Percentiles rank a stretch among this genome's conserved stretches.
These are phyloP conservation scores for Epizoanthus ramosus DNA, from an alignment of 92 coral and sea anemone species.

Conservation along the genomic window DNA sequence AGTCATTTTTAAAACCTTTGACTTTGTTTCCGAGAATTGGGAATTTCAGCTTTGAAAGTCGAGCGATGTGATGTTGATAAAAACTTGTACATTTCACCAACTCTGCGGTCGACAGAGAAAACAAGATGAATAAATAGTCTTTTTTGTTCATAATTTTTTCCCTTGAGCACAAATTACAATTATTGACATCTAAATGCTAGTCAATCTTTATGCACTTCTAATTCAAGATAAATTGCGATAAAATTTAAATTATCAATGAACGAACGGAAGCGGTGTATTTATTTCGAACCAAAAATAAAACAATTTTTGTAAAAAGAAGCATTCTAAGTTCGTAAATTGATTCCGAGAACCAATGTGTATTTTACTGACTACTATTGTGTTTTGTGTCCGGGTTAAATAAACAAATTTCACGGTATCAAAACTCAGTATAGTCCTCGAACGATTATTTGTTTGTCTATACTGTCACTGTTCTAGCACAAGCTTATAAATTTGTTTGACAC, in stretches of 20 bases:
- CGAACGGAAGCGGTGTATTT: slow-evolving; percentile 4
- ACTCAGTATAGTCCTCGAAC: slow-evolving; percentile 13
- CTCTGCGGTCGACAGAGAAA: slow-evolving; percentile 15
- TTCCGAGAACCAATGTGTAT: neutral
- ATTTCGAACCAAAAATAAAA: slow-evolving; percentile 21
- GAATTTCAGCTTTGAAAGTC: slow-evolving; percentile 29
- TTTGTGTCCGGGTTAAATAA: neutral
- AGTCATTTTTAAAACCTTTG: neutral
- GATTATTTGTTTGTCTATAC: slow-evolving; percentile 4
- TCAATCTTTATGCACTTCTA: slow-evolving; percentile 19
- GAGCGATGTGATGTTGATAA: slow-evolving; percentile 20
- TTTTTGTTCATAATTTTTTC: neutral
- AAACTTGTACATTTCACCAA: slow-evolving; percentile 10
- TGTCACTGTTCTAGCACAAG: slow-evolving; percentile 7
- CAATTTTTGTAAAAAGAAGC: slow-evolving; percentile 5
- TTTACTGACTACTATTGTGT: too few species aligned
- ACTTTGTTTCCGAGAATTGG: slow-evolving; percentile 6
- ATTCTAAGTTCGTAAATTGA: slow-evolving; percentile 24
- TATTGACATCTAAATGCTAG: slow-evolving; percentile 28
- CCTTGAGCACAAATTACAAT: slow-evolving; percentile 24
- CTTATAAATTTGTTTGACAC: neutral
- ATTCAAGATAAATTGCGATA: slow-evolving; percentile 17
- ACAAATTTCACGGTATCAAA: slow-evolving; percentile 21
- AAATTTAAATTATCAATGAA: slow-evolving; percentile 26
- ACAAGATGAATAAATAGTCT: slow-evolving; percentile 22